phyloP scores from a whole-genome alignment of 2,113 vertebrate genomes.

The Elephantulus edwardii region DNA sequence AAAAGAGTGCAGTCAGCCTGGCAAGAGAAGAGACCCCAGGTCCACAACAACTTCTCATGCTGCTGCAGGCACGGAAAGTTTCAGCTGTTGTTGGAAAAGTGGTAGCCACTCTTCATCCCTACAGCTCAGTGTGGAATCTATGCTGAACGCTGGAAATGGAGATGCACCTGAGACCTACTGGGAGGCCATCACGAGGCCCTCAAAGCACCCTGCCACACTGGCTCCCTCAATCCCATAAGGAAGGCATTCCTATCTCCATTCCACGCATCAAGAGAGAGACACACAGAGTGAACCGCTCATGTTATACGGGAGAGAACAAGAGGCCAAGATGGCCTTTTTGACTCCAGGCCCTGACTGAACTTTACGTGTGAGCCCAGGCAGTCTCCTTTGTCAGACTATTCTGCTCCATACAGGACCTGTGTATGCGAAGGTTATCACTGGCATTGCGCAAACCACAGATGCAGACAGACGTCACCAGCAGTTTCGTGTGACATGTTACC shows the following conservation, averaged over 20 bases:
- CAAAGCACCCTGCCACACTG: accelerated
- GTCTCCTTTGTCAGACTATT: not conserved
- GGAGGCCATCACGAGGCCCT: not conserved
- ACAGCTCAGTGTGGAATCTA: not conserved
- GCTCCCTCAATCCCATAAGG: no score
- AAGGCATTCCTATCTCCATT: no score
- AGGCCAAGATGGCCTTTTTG: not conserved
- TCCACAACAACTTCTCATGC: not conserved
- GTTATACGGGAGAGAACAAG: not conserved
- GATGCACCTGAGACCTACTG: no score
- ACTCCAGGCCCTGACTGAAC: not conserved
- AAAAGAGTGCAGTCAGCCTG: not conserved
- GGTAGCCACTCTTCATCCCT: not conserved
- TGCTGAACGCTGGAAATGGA: no score
- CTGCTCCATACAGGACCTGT: not conserved
- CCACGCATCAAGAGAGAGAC: not conserved
- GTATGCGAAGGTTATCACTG: no score
- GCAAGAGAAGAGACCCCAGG: not conserved
- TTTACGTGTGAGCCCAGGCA: not conserved
- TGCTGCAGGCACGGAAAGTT: not conserved
- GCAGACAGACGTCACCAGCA: not conserved
- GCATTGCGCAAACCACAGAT: not conserved
- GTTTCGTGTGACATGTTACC: not conserved
- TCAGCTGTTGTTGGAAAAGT: not conserved
- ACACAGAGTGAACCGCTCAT: not conserved